A percentile compares a stretch with the other conserved stretches of the same genome.
These are phyloP conservation scores for Urocolius indicus DNA, from an alignment of 2,113 vertebrate genomes.

Conservation along the genomic window DNA sequence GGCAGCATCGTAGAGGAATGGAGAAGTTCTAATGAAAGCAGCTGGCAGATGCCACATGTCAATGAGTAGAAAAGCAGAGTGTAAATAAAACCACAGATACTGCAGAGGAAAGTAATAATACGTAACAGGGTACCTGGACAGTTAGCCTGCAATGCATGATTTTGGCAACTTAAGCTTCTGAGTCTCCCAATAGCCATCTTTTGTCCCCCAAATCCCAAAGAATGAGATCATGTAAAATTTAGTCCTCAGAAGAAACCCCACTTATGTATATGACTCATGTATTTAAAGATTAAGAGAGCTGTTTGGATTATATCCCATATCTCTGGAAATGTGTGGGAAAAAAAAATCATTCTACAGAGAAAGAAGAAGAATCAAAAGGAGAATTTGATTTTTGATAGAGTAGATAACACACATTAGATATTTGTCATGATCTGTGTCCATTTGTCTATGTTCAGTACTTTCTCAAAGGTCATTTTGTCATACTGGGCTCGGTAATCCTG, in stretches of 20 bases:
- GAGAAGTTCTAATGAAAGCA: background rate
- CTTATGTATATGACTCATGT: background rate
- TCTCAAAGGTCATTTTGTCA: background rate
- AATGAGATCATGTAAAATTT: background rate
- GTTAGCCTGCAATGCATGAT: background rate
- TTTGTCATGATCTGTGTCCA: background rate
- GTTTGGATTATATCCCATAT: background rate
- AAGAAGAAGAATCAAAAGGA: background rate
- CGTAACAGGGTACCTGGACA: background rate
- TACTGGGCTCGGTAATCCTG: background rate
- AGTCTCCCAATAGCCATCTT: rapidly evolving
- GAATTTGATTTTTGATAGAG: background rate
- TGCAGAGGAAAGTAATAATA: background rate
- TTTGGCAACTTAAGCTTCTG: background rate
- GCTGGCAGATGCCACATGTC: background rate
- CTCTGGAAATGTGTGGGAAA: background rate
- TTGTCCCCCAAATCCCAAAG: background rate
- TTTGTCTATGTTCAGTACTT: background rate
- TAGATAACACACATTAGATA: background rate
- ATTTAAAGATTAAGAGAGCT: background rate
- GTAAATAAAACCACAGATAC: background rate
- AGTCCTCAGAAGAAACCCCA: background rate
- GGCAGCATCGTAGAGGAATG: background rate
- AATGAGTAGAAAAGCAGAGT: background rate
- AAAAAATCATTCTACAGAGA: background rate